A percentile compares a stretch with the other conserved stretches of the same genome.
Evolutionary conservation across 2,888 invertebrate species (phyloP).

Genomic region (Eupithecia dodoneata): DNA sequence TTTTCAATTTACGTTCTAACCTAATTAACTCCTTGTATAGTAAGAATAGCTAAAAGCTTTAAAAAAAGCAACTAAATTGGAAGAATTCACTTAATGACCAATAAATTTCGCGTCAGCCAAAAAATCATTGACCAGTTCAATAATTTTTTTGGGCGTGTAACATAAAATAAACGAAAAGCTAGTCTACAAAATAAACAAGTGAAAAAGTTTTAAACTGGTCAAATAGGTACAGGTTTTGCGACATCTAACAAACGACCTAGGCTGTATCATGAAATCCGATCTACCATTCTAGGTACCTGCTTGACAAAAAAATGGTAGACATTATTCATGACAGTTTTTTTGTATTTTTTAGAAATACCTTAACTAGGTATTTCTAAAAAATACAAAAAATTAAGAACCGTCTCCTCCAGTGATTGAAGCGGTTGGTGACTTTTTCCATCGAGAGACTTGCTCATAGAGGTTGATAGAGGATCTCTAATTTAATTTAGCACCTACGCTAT

Average conservation of each 20-base stretch:
- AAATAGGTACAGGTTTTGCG: conserved; percentile 2
- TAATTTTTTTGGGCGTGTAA: background rate
- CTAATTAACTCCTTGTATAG: background rate
- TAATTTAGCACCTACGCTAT: background rate
- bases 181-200: background rate
- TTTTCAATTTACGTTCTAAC: background rate
- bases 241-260: background rate
- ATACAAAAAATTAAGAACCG: background rate
- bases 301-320: background rate
- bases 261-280: background rate
- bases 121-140: conserved; percentile 1
- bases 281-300: background rate
- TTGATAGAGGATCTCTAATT: background rate
- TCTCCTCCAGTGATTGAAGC: background rate
- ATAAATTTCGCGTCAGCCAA: background rate
- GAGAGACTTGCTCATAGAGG: background rate
- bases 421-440: background rate
- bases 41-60: background rate
- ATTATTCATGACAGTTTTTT: background rate
- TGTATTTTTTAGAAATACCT: background rate
- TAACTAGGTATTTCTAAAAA: background rate
- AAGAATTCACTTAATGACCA: background rate
- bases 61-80: background rate
- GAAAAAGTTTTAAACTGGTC: background rate
- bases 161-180: background rate